A percentile compares a stretch with the other conserved stretches of the same genome.
Evolutionary conservation across 2,113 vertebrate species (phyloP).

Genomic region (Heptranchias perlo): DNA sequence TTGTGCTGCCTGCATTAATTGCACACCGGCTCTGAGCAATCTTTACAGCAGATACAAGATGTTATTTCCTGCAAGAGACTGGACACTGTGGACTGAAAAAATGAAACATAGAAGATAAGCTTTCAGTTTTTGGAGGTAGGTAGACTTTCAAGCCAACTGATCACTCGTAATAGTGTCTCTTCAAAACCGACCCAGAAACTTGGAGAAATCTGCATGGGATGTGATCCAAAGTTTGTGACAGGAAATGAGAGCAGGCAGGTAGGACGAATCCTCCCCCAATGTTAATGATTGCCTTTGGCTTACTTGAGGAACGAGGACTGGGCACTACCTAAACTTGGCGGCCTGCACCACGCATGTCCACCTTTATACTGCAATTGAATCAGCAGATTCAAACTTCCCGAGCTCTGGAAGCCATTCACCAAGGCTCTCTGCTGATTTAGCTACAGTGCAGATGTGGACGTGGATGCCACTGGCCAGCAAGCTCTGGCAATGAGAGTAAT

Average conservation of each 20-base stretch:
- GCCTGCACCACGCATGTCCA: background rate
- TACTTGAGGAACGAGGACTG: background rate
- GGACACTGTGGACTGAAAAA: too few species aligned
- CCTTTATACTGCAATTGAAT: background rate
- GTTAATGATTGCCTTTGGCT: background rate
- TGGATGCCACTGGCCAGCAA: background rate
- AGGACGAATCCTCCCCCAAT: too few species aligned
- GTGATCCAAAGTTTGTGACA: background rate
- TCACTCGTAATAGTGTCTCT: background rate
- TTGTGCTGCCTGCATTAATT: background rate
- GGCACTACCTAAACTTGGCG: background rate
- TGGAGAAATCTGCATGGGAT: too few species aligned
- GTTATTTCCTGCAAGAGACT: background rate
- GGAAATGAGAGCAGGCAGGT: background rate
- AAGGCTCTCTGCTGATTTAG: background rate
- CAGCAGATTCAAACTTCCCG: background rate
- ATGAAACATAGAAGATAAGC: background rate
- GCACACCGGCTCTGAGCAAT: background rate
- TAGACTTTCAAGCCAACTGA: background rate
- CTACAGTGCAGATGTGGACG: background rate
- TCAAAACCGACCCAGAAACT: background rate
- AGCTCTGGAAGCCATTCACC: background rate
- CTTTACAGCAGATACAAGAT: background rate
- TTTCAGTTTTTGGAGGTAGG: background rate
- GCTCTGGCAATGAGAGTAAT: background rate